Percentiles rank a stretch among this genome's conserved stretches.
These are phyloP conservation scores for Mythimna lalbum DNA, from an alignment of 2,888 invertebrate species.

Conservation along the genomic window DNA sequence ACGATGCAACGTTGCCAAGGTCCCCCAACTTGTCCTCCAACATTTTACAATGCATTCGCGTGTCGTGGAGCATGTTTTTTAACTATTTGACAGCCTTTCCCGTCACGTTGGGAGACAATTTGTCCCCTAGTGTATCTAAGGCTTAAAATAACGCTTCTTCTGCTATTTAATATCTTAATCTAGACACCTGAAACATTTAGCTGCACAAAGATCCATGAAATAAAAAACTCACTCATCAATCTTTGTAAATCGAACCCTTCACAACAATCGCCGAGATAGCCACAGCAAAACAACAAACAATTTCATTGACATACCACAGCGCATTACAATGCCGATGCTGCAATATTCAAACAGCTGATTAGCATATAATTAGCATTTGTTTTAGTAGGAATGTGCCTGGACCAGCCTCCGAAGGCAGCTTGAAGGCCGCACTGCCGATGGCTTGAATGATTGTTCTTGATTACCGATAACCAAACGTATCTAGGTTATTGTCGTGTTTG, in stretches of 20 bases:
- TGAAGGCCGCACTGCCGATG: conserved; percentile 63
- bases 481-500: conserved; percentile 50
- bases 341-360: conserved; percentile 61
- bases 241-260: neutral
- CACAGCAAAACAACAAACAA: conserved; percentile 32
- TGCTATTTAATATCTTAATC: too few species aligned
- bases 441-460: conserved; percentile 64
- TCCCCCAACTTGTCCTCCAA: too few species aligned
- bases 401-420: conserved; percentile 64
- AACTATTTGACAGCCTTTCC: too few species aligned
- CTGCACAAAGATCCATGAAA: neutral
- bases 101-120: too few species aligned
- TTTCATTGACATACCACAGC: conserved; percentile 57
- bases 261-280: conserved; percentile 25
- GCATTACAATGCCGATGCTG: conserved; percentile 58
- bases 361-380: conserved; percentile 73
- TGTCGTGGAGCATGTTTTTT: too few species aligned
- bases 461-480: conserved; percentile 56
- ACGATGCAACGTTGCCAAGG: too few species aligned
- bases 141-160: too few species aligned
- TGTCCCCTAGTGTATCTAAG: too few species aligned
- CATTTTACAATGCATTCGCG: too few species aligned
- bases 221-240: neutral
- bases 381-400: conserved; percentile 64
- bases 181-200: too few species aligned